These are phyloP conservation scores for Glyptemys insculpta DNA, from an alignment of 2,797 vertebrate species.

Conservation along the genomic window DNA sequence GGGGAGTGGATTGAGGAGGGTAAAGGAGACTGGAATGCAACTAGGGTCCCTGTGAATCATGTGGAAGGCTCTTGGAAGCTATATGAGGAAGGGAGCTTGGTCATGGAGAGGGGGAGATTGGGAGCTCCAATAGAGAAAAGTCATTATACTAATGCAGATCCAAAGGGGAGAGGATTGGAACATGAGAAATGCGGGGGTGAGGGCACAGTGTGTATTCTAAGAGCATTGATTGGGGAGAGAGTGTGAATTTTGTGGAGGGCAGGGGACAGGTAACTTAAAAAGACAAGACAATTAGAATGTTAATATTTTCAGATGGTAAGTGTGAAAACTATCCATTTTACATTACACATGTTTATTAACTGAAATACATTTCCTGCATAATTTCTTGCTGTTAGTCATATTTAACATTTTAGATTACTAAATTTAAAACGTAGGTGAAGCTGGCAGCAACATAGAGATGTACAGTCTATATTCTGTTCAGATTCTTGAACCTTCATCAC, in stretches of 20 bases:
- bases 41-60: not conserved
- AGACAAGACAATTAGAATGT: not conserved
- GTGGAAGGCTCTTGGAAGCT: not conserved
- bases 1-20: not conserved
- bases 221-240: not conserved
- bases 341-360: not conserved
- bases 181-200: not conserved
- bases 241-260: not conserved
- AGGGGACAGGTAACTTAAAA: not conserved
- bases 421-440: not conserved
- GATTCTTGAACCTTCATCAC: not conserved
- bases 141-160: accelerated
- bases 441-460: not conserved
- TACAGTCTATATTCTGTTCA: not conserved
- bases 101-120: not conserved
- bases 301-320: not conserved
- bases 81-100: not conserved
- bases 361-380: not conserved
- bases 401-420: not conserved
- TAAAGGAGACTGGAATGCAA: not conserved
- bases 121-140: not conserved
- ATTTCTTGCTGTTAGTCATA: not conserved
- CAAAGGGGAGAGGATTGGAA: not conserved
- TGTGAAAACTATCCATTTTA: not conserved
- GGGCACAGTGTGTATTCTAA: not conserved